These are phyloP conservation scores for Agrypnia vestita DNA, from an alignment of 1,140 invertebrate species.

Conservation along the genomic window DNA sequence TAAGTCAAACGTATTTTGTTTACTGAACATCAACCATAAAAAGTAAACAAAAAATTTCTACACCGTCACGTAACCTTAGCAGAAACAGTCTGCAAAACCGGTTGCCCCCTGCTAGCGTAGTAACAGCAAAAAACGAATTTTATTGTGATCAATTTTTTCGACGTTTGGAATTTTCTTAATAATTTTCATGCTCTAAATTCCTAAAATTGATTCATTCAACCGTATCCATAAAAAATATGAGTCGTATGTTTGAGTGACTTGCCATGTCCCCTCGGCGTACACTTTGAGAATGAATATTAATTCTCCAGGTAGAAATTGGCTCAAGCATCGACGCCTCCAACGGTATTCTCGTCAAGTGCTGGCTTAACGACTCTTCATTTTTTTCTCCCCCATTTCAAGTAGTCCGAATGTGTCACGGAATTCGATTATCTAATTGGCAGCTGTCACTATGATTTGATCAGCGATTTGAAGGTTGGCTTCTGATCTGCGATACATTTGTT, in stretches of 20 bases:
- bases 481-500: conserved; percentile 39
- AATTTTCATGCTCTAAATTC: conserved; percentile 32
- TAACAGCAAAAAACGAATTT: too few relatives aligned
- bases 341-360: background rate
- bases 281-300: background rate
- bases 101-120: too few relatives aligned
- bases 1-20: too few relatives aligned
- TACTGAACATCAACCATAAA: too few relatives aligned
- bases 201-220: conserved; percentile 20
- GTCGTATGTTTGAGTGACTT: conserved; percentile 17
- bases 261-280: conserved; percentile 3
- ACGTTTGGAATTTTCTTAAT: background rate
- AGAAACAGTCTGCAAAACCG: too few relatives aligned
- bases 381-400: conserved; percentile 8
- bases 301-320: background rate
- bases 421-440: conserved; percentile 30
- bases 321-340: background rate
- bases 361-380: background rate
- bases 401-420: conserved; percentile 25
- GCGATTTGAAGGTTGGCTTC: conserved; percentile 22
- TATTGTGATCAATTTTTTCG: too few relatives aligned
- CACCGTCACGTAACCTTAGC: too few relatives aligned
- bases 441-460: background rate
- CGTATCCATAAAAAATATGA: conserved; percentile 4
- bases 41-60: too few relatives aligned